Base-by-base conservation (phyloP, 2,888 invertebrate species). In the Calameuta idolon region DNA sequence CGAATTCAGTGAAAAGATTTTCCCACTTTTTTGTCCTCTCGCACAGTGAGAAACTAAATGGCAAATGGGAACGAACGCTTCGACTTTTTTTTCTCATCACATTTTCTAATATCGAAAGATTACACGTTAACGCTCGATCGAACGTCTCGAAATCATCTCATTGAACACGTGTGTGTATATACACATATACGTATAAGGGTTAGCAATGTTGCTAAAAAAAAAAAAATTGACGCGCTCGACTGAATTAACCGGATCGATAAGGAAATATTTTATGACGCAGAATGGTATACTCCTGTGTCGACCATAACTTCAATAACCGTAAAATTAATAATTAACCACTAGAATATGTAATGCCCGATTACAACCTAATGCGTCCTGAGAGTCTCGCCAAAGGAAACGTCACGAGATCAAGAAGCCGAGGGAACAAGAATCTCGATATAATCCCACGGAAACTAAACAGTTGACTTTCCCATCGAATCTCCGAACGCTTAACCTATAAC, bases 251-350 rank as follows among this genome's bases (percentile, higher is more conserved):
- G 75, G 83, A 88, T 88, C 87, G 86, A 88, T 88, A 87, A 86
- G 84, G 80, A 83, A 82, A 82, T 83, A 83, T 80, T 86, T 86
- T 84, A 85, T 82, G 80, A 78, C 81, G 79, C 82, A 83, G 83
- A 79, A 81, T 81, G 82, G 74, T 82, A 83, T 81, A 83, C 79
- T 83, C 82, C 85, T 83, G 82, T 81, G 81, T 82, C 81, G 79
- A 81, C 80, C 80, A 83, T 84, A 85, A 84, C 88, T 84, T 85
- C 86, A 86, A 88, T 89, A 87, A 87, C 84, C 83, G 85, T 87
- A 87, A 85, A 86, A 84, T 88, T 85, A 87, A 88, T 87, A 87
- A 89, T 88, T 87, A 89, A 85, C 82, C 81, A 77, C 74, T 77
- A 82, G 81, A 81, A 83, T 82, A 80, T 83, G 85, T 83, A 84